Conservation (phyloP, 2,888 invertebrate species). For the Eupithecia centaureata region DNA sequence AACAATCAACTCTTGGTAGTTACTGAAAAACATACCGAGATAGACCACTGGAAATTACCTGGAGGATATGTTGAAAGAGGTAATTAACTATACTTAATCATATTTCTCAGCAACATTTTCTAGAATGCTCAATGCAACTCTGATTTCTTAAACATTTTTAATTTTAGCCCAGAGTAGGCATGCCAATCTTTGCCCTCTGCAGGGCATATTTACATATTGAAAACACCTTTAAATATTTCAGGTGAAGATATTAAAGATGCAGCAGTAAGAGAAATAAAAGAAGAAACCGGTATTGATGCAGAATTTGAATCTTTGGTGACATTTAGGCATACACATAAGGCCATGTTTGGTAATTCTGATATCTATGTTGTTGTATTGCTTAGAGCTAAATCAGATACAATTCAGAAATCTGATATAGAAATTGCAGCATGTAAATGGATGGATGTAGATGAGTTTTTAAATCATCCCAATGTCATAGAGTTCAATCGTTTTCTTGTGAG, state of each 20-base stretch:
- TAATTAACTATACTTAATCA: slow-evolving; percentile 53
- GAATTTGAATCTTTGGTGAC: slow-evolving; percentile 90
- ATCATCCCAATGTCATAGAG: slow-evolving; percentile 88
- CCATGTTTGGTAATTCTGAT: slow-evolving; percentile 93
- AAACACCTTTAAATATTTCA: slow-evolving; percentile 59
- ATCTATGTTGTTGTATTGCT: slow-evolving; percentile 92
- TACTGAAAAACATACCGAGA: slow-evolving; percentile 86
- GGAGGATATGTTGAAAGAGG: slow-evolving; percentile 96
- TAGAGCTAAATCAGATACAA: slow-evolving; percentile 85
- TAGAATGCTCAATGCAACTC: not conserved
- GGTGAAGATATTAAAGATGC: slow-evolving; percentile 93
- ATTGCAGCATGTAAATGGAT: slow-evolving; percentile 93
- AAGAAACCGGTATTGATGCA: slow-evolving; percentile 94
- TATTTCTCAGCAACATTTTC: not conserved
- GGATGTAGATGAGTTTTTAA: slow-evolving; percentile 88
- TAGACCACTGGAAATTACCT: slow-evolving; percentile 93
- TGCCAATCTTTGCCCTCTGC: not conserved
- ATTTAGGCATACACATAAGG: slow-evolving; percentile 90
- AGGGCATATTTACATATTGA: not conserved
- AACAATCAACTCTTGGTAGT: slow-evolving; percentile 91
- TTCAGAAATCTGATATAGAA: slow-evolving; percentile 89
- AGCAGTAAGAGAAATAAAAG: slow-evolving; percentile 92
- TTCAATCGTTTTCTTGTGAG: slow-evolving; percentile 87
- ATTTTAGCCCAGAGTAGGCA: not conserved
- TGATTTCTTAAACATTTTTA: not conserved